A percentile compares a stretch with the other conserved stretches of the same genome.
phyloP scores from a whole-genome alignment of 2,113 vertebrate genomes.

The Sebastes schlegelii region DNA sequence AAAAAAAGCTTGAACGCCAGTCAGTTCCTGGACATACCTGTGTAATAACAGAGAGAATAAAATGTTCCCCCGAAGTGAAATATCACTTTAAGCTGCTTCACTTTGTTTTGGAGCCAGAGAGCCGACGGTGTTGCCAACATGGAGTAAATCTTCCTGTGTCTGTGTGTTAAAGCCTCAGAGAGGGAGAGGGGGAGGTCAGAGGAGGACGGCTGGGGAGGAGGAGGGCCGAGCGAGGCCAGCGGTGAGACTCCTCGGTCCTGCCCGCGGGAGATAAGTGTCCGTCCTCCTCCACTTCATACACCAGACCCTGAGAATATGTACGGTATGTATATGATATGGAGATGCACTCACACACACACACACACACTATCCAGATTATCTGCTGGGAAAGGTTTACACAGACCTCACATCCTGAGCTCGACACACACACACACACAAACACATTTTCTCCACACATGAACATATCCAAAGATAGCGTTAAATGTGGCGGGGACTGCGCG shows the following conservation, averaged over 20 bases:
- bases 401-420: slow-evolving; percentile 60
- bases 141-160: slow-evolving; percentile 68
- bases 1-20: background rate
- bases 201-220: slow-evolving; percentile 24
- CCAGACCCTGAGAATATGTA: slow-evolving; percentile 49
- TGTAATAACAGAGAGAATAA: slow-evolving; percentile 33
- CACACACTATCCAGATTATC: slow-evolving; percentile 69
- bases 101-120: slow-evolving; percentile 62
- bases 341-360: slow-evolving; percentile 9
- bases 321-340: slow-evolving; percentile 68
- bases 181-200: slow-evolving; percentile 24
- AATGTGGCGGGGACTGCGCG: slow-evolving; percentile 60
- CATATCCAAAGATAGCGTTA: slow-evolving; percentile 78
- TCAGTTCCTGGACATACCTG: slow-evolving; percentile 39
- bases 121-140: slow-evolving; percentile 36
- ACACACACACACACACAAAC: slow-evolving; percentile 31
- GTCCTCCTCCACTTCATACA: slow-evolving; percentile 49
- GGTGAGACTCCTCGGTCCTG: slow-evolving; percentile 58
- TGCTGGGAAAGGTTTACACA: slow-evolving; percentile 73
- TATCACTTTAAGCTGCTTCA: slow-evolving; percentile 62
- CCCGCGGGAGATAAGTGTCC: slow-evolving; percentile 74
- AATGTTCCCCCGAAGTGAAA: slow-evolving; percentile 50
- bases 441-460: slow-evolving; percentile 58
- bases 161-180: slow-evolving; percentile 58
- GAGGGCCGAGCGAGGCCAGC: slow-evolving; percentile 25